Evolutionary conservation across 2,113 vertebrate species (phyloP), one percentile per base, ranked within the genome.

Genomic region (Pseudorhombus dupliciocellatus): DNA sequence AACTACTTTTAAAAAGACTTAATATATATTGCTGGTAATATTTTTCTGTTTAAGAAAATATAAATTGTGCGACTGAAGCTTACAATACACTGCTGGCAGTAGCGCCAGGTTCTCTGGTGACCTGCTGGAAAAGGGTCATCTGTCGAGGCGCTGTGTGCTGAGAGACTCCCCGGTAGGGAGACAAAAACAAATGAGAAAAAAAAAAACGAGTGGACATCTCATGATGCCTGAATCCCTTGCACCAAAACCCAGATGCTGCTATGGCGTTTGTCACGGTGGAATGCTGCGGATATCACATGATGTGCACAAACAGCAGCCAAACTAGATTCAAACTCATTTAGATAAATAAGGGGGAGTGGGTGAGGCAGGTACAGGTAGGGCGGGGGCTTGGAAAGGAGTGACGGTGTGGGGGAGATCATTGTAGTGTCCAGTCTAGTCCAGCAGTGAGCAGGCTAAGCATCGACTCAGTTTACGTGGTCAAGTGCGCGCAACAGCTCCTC

Each of bases 401-500:
- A 94, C 93, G 91, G 92, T 91, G 93, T 31, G 46, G 90, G 92
- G 94, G 93, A 92, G 87, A 92, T 6, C 67, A 81, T 90, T 95
- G 93, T 95, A 96, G 94, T 96, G 96, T 96, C 94, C 95, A 93
- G 80, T 93, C 91, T 90, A 87, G 83, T 88, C 82, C 89, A 89
- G 85, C 75, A 83, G 81, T 89, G 90, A 86, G 91, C 91, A 90
- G 64, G 77, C 55, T 62, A 83, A 85, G 84, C 65, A 34, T 44
- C 77, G 89, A 78, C 93, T 96, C 93, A 96, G 92, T 95, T 99
- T 89, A 96, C 93, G 93, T 98, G 97, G 96, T 98, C 96, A 93
- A 98, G 93, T 76, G 96, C 96, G 81, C 91, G 93, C 89, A 97
- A 93, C 77, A 99, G 93, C 83, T 99, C 98, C 94, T 98, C 97